phyloP scores from a whole-genome alignment of 1,140 invertebrate species.

The Euura saliciscinereae region DNA sequence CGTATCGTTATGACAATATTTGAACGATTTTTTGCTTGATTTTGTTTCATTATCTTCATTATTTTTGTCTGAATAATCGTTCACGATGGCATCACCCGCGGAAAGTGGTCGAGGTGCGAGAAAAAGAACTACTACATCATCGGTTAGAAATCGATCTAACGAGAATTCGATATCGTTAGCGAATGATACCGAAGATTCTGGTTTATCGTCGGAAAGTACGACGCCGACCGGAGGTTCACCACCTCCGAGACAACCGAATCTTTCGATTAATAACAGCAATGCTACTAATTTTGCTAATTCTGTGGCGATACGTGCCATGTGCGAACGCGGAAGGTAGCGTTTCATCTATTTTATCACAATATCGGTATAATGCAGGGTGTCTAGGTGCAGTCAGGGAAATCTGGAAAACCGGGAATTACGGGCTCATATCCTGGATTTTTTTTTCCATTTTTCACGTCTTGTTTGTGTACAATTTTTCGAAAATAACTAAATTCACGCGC shows the following conservation, averaged over 20 bases:
- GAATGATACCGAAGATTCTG: constrained; percentile 49
- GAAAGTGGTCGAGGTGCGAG: neutral
- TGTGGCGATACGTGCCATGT: neutral
- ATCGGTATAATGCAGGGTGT: neutral
- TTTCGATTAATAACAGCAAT: neutral
- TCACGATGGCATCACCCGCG: neutral
- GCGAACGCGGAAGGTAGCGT: neutral
- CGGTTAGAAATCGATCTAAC: neutral
- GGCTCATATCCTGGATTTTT: too few relatives aligned
- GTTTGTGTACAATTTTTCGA: too few relatives aligned
- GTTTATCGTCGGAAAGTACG: constrained; percentile 53
- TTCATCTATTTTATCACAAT: neutral
- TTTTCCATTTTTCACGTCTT: too few relatives aligned
- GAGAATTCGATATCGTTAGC: constrained; percentile 23
- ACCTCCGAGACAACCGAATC: constrained; percentile 40
- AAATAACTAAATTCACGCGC: too few relatives aligned
- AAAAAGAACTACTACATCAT: neutral
- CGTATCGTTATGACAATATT: too few relatives aligned
- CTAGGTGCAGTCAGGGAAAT: too few relatives aligned
- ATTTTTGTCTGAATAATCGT: neutral
- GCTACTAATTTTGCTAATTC: neutral
- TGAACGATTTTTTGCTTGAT: too few relatives aligned
- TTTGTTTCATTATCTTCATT: too few relatives aligned
- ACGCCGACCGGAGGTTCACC: constrained; percentile 54
- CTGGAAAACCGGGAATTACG: too few relatives aligned